These are phyloP conservation scores for Toxotes jaculatrix DNA, from an alignment of 2,113 vertebrate genomes.

Conservation along the genomic window DNA sequence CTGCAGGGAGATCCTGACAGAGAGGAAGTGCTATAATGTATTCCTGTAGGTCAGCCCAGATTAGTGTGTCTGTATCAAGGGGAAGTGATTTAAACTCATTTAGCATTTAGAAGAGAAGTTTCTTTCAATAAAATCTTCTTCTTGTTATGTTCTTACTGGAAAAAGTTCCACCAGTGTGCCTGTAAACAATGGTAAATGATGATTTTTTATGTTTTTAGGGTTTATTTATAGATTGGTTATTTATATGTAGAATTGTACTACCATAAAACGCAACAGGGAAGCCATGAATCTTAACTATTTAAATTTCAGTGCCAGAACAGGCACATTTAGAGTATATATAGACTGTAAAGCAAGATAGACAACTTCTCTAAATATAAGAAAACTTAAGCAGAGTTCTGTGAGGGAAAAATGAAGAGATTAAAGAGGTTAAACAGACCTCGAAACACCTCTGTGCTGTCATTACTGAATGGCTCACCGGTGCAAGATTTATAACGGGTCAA, in stretches of 20 bases:
- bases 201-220: background rate
- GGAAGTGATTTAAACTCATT: constrained; percentile 59
- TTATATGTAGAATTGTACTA: too few species aligned
- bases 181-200: background rate
- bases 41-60: constrained; percentile 65
- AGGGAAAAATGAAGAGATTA: background rate
- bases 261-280: too few species aligned
- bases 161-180: background rate
- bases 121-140: constrained; percentile 37
- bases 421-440: constrained; percentile 2
- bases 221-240: background rate
- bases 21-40: constrained; percentile 60
- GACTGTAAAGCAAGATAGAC: too few species aligned
- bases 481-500: constrained; percentile 31
- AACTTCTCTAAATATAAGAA: background rate
- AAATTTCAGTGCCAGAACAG: background rate
- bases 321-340: background rate
- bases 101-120: constrained; percentile 29
- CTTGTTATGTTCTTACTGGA: constrained; percentile 26
- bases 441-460: background rate
- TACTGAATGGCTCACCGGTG: background rate
- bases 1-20: constrained; percentile 68
- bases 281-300: background rate
- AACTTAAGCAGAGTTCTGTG: background rate
- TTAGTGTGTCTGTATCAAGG: constrained; percentile 46